Conservation (phyloP, 2,888 invertebrate genomes). For the Platycheirus rosarum region DNA sequence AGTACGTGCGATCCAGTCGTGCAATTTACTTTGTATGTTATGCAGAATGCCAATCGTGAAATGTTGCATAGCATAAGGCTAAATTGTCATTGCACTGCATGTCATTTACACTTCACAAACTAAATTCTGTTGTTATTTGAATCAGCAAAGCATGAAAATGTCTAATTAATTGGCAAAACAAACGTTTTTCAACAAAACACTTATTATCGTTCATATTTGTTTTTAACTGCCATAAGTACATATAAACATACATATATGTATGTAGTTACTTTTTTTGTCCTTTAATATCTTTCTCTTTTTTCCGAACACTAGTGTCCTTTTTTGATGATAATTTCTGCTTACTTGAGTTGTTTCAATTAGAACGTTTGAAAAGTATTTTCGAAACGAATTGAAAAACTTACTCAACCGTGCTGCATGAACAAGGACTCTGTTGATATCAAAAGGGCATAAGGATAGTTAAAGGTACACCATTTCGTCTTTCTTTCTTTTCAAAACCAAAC, state of each 20-base stretch:
- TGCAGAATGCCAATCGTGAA: too few species aligned
- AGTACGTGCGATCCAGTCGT: too few species aligned
- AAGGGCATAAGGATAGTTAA: slow-evolving; percentile 16
- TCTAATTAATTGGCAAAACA: slow-evolving; percentile 7
- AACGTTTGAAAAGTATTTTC: slow-evolving; percentile 16
- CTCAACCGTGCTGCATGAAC: slow-evolving; percentile 33
- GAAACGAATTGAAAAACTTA: slow-evolving; percentile 47
- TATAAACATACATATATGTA: too few species aligned
- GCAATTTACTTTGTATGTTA: too few species aligned
- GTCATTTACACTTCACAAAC: not conserved
- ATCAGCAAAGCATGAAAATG: slow-evolving; percentile 19
- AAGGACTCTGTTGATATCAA: slow-evolving; percentile 6
- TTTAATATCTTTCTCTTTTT: slow-evolving; percentile 56
- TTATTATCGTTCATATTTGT: slow-evolving; percentile 37
- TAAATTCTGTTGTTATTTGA: not conserved
- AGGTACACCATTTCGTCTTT: slow-evolving; percentile 4
- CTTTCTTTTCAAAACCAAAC: slow-evolving; percentile 15
- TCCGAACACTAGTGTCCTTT: slow-evolving; percentile 39
- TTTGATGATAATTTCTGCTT: slow-evolving; percentile 10
- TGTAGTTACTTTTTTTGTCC: slow-evolving; percentile 21
- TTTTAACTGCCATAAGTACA: too few species aligned
- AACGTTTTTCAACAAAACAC: slow-evolving; percentile 22
- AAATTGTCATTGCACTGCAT: not conserved
- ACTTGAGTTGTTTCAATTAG: slow-evolving; percentile 29
- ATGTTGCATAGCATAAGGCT: too few species aligned